Percentiles rank a stretch among this genome's conserved stretches.
These are phyloP conservation scores for Aptenodytes patagonicus DNA, from an alignment of 2,113 vertebrate genomes.

Conservation along the genomic window DNA sequence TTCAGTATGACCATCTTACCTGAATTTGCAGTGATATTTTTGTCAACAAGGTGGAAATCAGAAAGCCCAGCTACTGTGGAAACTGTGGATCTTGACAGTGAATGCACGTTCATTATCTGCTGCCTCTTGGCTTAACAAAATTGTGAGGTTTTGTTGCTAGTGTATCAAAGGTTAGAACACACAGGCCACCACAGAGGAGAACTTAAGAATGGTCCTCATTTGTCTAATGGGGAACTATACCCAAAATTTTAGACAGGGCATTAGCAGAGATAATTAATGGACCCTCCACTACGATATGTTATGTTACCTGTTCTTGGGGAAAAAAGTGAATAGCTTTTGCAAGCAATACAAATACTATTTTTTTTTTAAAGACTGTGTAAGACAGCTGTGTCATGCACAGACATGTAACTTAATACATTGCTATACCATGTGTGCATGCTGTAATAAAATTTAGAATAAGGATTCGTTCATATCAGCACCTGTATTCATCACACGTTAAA, in stretches of 20 bases:
- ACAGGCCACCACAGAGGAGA: neutral
- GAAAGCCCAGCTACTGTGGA: neutral
- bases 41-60: neutral
- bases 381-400: neutral
- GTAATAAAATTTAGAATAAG: neutral
- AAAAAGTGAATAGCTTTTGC: neutral
- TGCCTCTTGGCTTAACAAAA: neutral
- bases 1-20: neutral
- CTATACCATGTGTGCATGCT: accelerated
- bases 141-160: neutral
- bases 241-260: neutral
- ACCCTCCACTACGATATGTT: neutral
- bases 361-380: neutral
- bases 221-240: neutral
- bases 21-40: neutral
- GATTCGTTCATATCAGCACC: neutral
- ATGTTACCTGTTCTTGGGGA: neutral
- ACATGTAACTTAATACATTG: neutral
- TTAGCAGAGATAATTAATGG: neutral
- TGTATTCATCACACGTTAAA: neutral
- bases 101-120: neutral
- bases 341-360: neutral
- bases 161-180: neutral
- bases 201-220: neutral
- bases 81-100: neutral